These are phyloP conservation scores for Onchidella celtica DNA, from an alignment of 2,888 invertebrate species.

Conservation along the genomic window DNA sequence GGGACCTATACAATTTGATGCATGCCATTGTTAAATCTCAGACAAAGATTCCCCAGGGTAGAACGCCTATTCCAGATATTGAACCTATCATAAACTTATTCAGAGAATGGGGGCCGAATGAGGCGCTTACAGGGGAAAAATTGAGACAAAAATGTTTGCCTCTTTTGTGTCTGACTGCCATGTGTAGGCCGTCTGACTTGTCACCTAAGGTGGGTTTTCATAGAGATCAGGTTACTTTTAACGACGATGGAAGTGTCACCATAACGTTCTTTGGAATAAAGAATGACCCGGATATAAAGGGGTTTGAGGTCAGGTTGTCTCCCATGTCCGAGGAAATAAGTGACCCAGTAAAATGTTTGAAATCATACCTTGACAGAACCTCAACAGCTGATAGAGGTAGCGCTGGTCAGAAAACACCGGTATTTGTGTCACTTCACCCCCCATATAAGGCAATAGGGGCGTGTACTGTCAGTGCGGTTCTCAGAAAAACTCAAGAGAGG, in stretches of 20 bases:
- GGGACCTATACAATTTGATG: background rate
- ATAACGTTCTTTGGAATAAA: conserved; percentile 21
- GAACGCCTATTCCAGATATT: conserved; percentile 4
- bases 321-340: background rate
- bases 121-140: background rate
- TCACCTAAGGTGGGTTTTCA: conserved; percentile 11
- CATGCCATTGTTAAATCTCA: conserved; percentile 6
- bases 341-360: conserved; percentile 1
- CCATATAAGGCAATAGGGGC: background rate
- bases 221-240: conserved; percentile 13
- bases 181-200: conserved; percentile 27
- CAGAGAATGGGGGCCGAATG: background rate
- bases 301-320: background rate
- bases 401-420: background rate
- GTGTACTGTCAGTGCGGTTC: background rate
- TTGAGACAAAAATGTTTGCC: conserved; percentile 12
- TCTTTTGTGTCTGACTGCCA: conserved; percentile 4
- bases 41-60: background rate
- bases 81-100: background rate
- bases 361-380: background rate
- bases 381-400: background rate
- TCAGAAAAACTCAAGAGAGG: background rate
- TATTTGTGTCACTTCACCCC: background rate
- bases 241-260: conserved; percentile 1
- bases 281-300: background rate